Base-by-base conservation (phyloP, 2,113 vertebrate species). In the Elachura formosa region DNA sequence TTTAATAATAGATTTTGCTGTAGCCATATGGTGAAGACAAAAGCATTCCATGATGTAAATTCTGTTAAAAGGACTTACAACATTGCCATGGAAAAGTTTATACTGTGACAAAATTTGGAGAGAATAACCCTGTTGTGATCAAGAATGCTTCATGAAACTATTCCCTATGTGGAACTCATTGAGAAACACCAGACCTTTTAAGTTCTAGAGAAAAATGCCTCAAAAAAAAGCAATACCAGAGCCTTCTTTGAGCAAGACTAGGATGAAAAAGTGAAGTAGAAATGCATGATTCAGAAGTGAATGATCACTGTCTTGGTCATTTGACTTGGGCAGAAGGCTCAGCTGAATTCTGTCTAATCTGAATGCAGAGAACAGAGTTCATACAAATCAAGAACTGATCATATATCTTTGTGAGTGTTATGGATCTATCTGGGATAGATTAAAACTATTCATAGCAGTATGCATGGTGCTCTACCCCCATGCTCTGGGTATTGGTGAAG, bases 201-300 rank as follows among this genome's bases (percentile, higher is more conserved):
- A 40, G 28, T 29, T 48, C n/a, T 64, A 73, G 49, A 43, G 40
- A 49, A 87, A 91, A 66, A 38, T 14, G 28, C 3, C 29, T 24
- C 26, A 14, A 19, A 26, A 11, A 25, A 64, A 89, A n/a, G 8
- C 55, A 75, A 45, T 24, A 72, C 25, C 33, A 68, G 45, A 75
- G 5, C 14, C 7, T 79, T 20, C 16, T 73, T 38, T 85, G 38
- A 45, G 43, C 16, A 25, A 6, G 16, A 46, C 23, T 49, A 20
- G 33, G 29, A 61, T 73, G 45, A 91, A 94, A 95, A 92, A 90
- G 51, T 85, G 93, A 93, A 91, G 92, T 56, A 87, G 61, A 81
- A 73, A 23, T 55, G 23, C 49, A 36, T 85, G 87, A 93, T 68
- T 96, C 90, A 95, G 41, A 51, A 28, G 25, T 82, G 77, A 91